phyloP scores from a whole-genome alignment of 2,797 vertebrate genomes.

The Cercopithecus neglectus region DNA sequence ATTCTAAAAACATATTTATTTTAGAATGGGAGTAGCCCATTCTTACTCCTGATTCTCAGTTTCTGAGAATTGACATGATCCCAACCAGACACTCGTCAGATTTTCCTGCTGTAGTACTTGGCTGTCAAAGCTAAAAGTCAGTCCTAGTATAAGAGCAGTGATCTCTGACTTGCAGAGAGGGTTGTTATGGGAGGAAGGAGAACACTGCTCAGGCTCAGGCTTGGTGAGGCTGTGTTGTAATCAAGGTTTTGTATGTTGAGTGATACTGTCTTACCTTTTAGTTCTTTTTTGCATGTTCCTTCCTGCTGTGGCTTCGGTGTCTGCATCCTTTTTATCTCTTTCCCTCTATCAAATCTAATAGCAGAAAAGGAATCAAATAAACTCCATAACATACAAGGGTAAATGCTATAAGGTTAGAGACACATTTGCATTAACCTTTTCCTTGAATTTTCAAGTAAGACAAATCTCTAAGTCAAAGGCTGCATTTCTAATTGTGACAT shows the following conservation, averaged over 20 bases:
- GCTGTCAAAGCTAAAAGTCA: neutral
- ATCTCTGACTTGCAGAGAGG: neutral
- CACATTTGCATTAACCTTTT: neutral
- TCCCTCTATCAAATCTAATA: neutral
- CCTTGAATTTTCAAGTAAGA: slow-evolving; percentile 40
- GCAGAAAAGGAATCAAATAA: slow-evolving; percentile 4
- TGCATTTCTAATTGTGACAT: neutral
- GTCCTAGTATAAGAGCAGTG: neutral
- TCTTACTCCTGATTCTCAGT: neutral
- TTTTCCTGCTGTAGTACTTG: slow-evolving; percentile 62
- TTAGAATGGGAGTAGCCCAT: slow-evolving; percentile 45
- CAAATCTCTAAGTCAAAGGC: neutral
- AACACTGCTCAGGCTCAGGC: neutral
- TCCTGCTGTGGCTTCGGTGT: neutral
- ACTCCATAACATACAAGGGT: neutral
- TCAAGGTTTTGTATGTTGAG: neutral
- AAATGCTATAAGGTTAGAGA: neutral
- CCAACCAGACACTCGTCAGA: slow-evolving; percentile 60
- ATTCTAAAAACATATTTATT: slow-evolving; percentile 38
- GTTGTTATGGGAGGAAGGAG: neutral
- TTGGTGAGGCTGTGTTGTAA: neutral
- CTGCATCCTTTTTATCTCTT: neutral
- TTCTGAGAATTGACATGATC: slow-evolving; percentile 48
- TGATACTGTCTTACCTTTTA: neutral
- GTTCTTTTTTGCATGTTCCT: neutral